Evolutionary conservation across 2,113 vertebrate genomes (phyloP), one percentile per base, ranked within the genome.

Genomic region (Echinops telfairi): DNA sequence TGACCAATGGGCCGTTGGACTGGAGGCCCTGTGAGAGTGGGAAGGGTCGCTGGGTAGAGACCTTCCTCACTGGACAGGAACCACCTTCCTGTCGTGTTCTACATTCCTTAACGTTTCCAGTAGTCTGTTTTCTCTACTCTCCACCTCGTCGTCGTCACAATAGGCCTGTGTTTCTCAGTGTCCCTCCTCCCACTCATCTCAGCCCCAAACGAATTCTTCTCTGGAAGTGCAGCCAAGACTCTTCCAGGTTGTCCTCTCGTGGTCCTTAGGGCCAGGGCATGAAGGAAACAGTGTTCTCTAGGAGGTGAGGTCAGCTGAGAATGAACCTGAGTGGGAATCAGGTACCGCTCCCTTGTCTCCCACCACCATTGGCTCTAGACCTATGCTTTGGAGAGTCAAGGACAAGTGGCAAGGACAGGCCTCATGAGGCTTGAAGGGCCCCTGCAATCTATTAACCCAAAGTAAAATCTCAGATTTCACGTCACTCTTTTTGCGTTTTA

Each of bases 121-220:
- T 98, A 96, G 95, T 97, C 84, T 94, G 93, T 98, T 91, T 97
- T 96, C 86, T 92, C 96, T 96, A 94, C 84, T 58, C 62, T 79
- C 33, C 25, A 1, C 83, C 97, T 97, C 96, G 82, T 97, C 96
- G 82, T 97, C 96, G 86, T 94, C 96, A 93, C 88, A 97, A 88
- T 97, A 97, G 83, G 80, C 96, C 83, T 90, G 95, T 71, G 86
- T 96, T 84, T 96, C 36, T 77, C 92, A 76, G 66, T 95, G 94
- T 97, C 77, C 64, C 97, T 87, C 47, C 97, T 86, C 81, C 89
- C 93, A 88, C 86, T 95, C 20, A 93, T 90, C 93, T 97, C 86
- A 90, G 96, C 95, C 95, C 95, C 86, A 77, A 47, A 82, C 94
- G 94, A 88, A 88, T 47, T 70, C 82, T 88, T 40, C 0, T 15